Evolutionary conservation across 23 tunicate species (phyloP).

Genomic region (Halocynthia roretzi): DNA sequence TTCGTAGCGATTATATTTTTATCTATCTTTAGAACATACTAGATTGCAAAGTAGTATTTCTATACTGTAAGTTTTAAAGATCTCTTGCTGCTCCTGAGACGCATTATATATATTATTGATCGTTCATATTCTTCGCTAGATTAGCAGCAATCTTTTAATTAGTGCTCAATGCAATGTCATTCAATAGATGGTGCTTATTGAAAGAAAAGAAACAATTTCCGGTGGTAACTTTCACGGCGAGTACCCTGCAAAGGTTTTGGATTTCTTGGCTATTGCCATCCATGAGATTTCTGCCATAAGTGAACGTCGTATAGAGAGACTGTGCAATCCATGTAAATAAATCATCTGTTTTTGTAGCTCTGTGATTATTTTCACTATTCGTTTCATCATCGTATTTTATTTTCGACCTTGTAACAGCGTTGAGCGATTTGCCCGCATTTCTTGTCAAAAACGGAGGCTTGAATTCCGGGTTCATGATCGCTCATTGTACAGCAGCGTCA

Average conservation of each 20-base stretch:
- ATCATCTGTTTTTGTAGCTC: background rate
- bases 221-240: constrained; percentile 99
- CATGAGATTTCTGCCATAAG: constrained; percentile 86
- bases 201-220: constrained; percentile 75
- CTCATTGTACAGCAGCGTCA: constrained; percentile 94
- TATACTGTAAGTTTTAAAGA: too few relatives aligned
- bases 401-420: constrained; percentile 42
- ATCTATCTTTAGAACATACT: background rate
- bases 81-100: background rate
- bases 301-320: constrained; percentile 89
- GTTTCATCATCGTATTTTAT: background rate
- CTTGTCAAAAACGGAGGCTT: constrained; percentile 89
- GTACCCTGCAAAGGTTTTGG: constrained; percentile 92
- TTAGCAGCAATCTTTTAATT: background rate
- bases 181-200: constrained; percentile 74
- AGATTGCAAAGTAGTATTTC: background rate
- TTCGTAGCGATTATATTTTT: constrained; percentile 10
- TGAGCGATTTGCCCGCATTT: constrained; percentile 77
- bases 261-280: constrained; percentile 91
- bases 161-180: background rate
- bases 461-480: constrained; percentile 89
- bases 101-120: background rate
- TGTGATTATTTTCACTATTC: background rate
- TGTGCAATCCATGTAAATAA: constrained; percentile 72
- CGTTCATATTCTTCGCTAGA: too few relatives aligned